Base-by-base conservation (phyloP, 2,888 invertebrate species). In the Anticlea derivata region DNA sequence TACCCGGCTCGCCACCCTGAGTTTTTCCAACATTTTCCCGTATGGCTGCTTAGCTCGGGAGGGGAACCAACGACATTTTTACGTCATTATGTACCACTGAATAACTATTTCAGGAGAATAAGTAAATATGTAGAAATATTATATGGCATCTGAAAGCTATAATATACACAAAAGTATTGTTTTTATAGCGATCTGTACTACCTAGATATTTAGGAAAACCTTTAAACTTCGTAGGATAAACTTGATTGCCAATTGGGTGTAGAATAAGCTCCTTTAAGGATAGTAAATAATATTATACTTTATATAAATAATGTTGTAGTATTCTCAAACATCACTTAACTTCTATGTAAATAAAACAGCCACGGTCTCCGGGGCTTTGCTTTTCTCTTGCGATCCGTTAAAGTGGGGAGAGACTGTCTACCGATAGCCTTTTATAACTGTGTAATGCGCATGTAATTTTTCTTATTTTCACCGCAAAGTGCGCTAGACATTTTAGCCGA, bases 1-100 rank as follows among this genome's bases (percentile, higher is more conserved):
- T 80, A 83, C 66, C 61, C 78, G 78, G 68, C 64, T 72, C 73
- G 65, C 71, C 78, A 71, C 81, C 83, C 83, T 67, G 75, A 67
- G 61, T 68, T 69, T 70, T 70, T 61, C 62, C 60, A 64, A 65
- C 63, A 63, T 70, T 73, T 71, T 68, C 64, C 68, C 60, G 50
- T 61, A 59, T 58, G 30, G 39, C 34, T 34, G 17, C 31, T 23
- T 37, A 52, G 30, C 10, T 38, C 13, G 2, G 24, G 38, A 44
- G 30, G 7, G 7, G 24, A 6, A 22, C 6, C 11, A 5, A 7
- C 24, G 10, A 22, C 7, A 12, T 27, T 27, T 8, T 10, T 27
- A 10, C 27, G 5, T 27, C 1, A 26, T 26, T 3, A 3, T 4
- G 17, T 17, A 17, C 2, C 17, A 17, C 17, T 3, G 17, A 4